Evolutionary conservation across 2,797 vertebrate species (phyloP).

Genomic region (Enteromius paludinosus): DNA sequence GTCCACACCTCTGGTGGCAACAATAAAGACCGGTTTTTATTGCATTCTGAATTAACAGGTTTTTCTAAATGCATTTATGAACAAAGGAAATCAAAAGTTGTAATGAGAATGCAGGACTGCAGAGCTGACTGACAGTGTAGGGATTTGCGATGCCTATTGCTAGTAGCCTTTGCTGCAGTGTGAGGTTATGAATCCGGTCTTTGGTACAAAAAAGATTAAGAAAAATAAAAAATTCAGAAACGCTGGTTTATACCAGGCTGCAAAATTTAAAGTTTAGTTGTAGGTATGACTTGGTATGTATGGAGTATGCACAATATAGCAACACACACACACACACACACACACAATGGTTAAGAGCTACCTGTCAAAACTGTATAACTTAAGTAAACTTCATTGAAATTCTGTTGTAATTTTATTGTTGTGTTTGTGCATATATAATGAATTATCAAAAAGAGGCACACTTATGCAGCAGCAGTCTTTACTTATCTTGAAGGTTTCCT

Average conservation of each 20-base stretch:
- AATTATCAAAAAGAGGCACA: not conserved
- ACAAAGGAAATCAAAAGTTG: not conserved
- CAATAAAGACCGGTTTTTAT: not conserved
- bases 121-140: not conserved
- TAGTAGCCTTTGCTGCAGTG: not conserved
- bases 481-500: not conserved
- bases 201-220: not conserved
- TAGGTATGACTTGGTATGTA: not conserved
- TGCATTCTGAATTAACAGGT: not conserved
- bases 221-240: not conserved
- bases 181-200: not conserved
- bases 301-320: not conserved
- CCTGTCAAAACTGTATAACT: constrained; percentile 5
- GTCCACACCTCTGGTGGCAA: not conserved
- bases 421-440: not conserved
- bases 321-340: not conserved
- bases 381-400: not conserved
- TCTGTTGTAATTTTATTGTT: not conserved
- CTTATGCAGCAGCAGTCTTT: not conserved
- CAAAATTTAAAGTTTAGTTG: not conserved
- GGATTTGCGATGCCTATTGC: not conserved
- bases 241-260: not conserved
- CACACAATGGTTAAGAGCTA: constrained; percentile 6
- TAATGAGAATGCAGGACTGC: not conserved
- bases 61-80: not conserved